These are phyloP conservation scores for Papilio dardanus DNA, from an alignment of 1,140 invertebrate species.

Conservation along the genomic window DNA sequence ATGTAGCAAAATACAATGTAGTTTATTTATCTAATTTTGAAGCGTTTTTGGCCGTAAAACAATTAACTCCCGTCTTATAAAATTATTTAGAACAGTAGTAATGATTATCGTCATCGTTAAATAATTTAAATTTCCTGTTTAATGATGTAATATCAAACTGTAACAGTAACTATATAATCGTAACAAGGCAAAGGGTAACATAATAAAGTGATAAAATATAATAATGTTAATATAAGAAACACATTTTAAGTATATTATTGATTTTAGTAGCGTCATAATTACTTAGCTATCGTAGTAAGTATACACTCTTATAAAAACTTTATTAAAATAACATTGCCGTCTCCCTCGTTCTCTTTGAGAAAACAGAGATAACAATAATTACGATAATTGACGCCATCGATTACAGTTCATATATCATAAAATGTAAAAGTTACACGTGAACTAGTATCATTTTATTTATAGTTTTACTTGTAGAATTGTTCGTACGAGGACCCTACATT, in stretches of 20 bases:
- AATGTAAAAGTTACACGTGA: neutral
- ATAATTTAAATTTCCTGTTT: constrained; percentile 5
- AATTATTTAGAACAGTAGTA: neutral
- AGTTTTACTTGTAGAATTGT: neutral
- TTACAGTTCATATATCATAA: neutral
- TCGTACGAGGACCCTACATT: neutral
- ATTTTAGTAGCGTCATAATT: neutral
- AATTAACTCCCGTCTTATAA: too few relatives aligned
- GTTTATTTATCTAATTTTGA: too few relatives aligned
- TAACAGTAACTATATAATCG: neutral
- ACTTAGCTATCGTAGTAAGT: too few relatives aligned
- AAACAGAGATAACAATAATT: too few relatives aligned
- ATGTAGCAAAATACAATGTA: too few relatives aligned
- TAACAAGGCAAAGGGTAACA: constrained; percentile 6
- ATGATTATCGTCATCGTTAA: neutral
- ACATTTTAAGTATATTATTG: neutral
- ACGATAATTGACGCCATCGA: too few relatives aligned
- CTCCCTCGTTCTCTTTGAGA: too few relatives aligned
- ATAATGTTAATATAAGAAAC: neutral
- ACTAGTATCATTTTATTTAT: neutral
- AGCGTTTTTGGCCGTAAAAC: too few relatives aligned
- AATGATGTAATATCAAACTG: constrained; percentile 16
- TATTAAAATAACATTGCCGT: too few relatives aligned
- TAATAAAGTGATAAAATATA: neutral
- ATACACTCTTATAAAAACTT: too few relatives aligned